Evolutionary conservation across 2,888 invertebrate genomes (phyloP).

Genomic region (Eustalomyia histrio): DNA sequence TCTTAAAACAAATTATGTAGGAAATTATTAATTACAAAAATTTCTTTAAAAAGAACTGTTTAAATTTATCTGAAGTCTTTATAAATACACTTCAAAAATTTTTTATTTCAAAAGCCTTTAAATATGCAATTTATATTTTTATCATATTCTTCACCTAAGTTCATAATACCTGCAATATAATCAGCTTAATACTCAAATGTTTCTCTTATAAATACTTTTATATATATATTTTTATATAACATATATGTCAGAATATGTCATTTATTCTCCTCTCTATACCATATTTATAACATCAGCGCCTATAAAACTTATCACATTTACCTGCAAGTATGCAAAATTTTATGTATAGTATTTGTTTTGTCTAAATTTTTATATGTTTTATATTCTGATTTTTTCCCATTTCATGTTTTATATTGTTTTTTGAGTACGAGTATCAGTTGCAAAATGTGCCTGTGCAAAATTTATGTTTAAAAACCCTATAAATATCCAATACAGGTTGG

Average conservation of each 20-base stretch:
- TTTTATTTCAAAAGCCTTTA: not conserved
- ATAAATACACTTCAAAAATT: not conserved
- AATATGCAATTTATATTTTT: not conserved
- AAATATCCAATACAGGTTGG: conserved; percentile 48
- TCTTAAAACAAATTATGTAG: no score
- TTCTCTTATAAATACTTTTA: not conserved
- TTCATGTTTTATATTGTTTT: conserved; percentile 15
- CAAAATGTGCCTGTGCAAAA: conserved; percentile 1
- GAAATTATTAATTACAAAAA: no score
- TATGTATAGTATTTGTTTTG: conserved; percentile 7
- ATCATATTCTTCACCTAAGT: not conserved
- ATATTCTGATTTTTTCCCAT: not conserved
- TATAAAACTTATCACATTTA: not conserved
- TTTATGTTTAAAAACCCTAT: conserved; percentile 17
- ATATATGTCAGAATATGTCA: not conserved
- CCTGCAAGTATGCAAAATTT: conserved; percentile 39
- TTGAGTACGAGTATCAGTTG: conserved; percentile 22
- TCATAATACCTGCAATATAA: conserved; percentile 29
- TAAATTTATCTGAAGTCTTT: not conserved
- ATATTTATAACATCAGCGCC: not conserved
- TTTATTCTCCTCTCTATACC: not conserved
- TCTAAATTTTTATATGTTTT: not conserved
- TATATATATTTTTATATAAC: not conserved
- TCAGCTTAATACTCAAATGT: conserved; percentile 33
- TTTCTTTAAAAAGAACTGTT: no score